Percentiles rank a stretch among this genome's conserved stretches.
Evolutionary conservation across 2,113 vertebrate genomes (phyloP).

Genomic region (Rhinoderma darwinii): DNA sequence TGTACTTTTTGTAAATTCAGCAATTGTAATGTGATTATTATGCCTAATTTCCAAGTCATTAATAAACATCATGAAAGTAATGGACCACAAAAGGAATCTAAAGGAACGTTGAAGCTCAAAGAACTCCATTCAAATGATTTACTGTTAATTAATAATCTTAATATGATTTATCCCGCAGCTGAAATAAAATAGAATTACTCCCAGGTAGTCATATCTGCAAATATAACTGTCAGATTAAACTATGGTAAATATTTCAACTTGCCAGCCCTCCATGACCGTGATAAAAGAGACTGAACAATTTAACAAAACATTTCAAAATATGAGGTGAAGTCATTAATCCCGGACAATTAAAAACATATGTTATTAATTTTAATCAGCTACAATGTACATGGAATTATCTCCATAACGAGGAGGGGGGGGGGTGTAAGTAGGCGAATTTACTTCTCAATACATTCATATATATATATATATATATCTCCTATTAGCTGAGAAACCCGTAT

Average conservation of each 20-base stretch:
- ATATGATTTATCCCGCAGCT: conserved; percentile 52
- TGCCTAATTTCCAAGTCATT: conserved; percentile 52
- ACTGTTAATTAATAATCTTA: conserved; percentile 57
- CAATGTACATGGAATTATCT: neutral
- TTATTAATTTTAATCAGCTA: neutral
- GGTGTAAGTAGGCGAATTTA: neutral
- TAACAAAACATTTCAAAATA: conserved; percentile 18
- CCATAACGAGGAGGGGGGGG: neutral
- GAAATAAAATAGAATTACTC: conserved; percentile 54
- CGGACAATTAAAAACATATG: neutral
- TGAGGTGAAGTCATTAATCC: neutral
- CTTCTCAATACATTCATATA: neutral
- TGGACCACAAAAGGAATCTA: conserved; percentile 57
- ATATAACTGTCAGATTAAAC: conserved; percentile 54
- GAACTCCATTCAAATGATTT: conserved; percentile 48
- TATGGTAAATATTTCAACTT: conserved; percentile 45
- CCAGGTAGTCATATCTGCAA: conserved; percentile 54
- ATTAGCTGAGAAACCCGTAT: neutral
- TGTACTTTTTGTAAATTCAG: conserved; percentile 47
- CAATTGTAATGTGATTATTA: conserved; percentile 56
- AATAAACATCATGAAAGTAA: conserved; percentile 56
- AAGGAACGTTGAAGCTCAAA: conserved; percentile 33
- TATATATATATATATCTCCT: neutral
- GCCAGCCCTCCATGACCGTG: conserved; percentile 5
- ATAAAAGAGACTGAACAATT: conserved; percentile 27